Conservation (phyloP, 2,113 vertebrate species). For the Gracilinanus agilis region DNA sequence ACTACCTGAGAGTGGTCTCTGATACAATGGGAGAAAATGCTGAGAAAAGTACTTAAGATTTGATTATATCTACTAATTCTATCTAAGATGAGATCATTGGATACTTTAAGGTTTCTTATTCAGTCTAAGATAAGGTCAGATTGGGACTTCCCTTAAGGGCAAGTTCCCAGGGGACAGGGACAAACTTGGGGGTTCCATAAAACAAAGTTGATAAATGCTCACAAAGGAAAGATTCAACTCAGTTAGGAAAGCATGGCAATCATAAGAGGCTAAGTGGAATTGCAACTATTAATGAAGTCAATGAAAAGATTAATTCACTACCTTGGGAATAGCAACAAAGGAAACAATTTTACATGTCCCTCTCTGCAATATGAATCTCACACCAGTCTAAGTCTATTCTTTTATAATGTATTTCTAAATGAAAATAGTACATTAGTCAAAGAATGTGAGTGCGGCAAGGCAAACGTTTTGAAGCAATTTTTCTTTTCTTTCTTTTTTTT, state of each 20-base stretch:
- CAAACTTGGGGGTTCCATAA: too few species aligned
- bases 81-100: too few species aligned
- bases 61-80: too few species aligned
- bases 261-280: neutral
- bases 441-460: neutral
- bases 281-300: neutral
- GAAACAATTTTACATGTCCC: constrained; percentile 15
- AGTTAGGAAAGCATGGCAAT: neutral
- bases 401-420: neutral
- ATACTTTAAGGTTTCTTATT: too few species aligned
- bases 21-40: too few species aligned
- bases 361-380: too few species aligned
- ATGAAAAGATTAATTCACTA: neutral
- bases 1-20: too few species aligned
- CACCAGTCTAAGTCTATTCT: neutral
- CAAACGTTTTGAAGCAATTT: neutral
- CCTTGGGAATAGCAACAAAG: neutral
- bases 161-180: too few species aligned
- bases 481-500: neutral
- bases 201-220: too few species aligned
- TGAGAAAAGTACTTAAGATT: too few species aligned
- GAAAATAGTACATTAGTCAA: neutral
- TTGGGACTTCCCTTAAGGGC: too few species aligned
- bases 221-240: neutral
- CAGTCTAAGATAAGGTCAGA: too few species aligned